Evolutionary conservation across 1,140 invertebrate genomes (phyloP).

Genomic region (Drosophila miranda): DNA sequence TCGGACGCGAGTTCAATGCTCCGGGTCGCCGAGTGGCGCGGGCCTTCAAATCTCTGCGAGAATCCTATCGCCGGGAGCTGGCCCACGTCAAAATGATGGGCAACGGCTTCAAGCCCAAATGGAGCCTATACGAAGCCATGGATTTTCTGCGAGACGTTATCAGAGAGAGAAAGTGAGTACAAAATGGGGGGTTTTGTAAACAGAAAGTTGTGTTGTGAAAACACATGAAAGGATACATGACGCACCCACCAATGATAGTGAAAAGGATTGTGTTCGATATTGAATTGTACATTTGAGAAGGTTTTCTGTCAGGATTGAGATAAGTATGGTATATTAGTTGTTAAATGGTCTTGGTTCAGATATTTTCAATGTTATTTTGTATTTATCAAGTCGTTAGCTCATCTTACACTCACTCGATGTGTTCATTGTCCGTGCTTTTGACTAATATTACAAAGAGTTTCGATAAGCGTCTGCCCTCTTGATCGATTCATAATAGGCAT

Average conservation of each 20-base stretch:
- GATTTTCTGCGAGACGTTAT: conserved; percentile 78
- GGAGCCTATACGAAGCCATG: conserved; percentile 79
- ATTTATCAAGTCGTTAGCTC: not conserved
- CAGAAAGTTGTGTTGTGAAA: no score
- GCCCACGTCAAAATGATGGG: conserved; percentile 80
- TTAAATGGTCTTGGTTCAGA: not conserved
- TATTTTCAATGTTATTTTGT: not conserved
- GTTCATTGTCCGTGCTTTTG: conserved; percentile 11
- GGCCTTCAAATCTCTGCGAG: conserved; percentile 77
- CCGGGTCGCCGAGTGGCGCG: conserved; percentile 75
- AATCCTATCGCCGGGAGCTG: conserved; percentile 78
- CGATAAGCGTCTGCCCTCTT: conserved; percentile 31
- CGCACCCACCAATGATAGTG: no score
- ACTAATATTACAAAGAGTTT: conserved; percentile 50
- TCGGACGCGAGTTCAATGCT: conserved; percentile 78
- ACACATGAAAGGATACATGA: no score
- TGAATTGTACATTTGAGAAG: no score
- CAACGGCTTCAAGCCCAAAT: conserved; percentile 76
- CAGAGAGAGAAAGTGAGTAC: conserved; percentile 78
- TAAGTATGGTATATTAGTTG: no score
- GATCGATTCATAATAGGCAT: conserved; percentile 12
- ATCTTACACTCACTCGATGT: not conserved
- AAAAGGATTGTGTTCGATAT: no score
- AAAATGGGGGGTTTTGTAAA: no score
- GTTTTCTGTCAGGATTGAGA: no score